Conservation (phyloP, 1,140 invertebrate genomes). For the Potamilus streckersoni region DNA sequence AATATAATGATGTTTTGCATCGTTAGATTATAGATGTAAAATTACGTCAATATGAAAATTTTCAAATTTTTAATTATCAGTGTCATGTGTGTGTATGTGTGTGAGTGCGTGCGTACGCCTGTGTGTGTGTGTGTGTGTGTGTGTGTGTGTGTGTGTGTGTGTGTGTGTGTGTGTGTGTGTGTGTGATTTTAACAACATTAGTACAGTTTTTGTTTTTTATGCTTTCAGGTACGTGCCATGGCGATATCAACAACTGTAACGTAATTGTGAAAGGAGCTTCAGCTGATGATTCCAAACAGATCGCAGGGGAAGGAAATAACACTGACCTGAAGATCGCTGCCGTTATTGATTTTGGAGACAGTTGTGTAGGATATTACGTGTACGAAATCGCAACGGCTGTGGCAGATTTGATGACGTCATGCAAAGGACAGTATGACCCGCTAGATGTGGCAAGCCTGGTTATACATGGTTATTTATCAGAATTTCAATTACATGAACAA, state of each 20-base stretch:
- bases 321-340: conserved; percentile 1
- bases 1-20: too few species aligned
- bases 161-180: too few species aligned
- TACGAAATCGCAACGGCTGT: conserved; percentile 19
- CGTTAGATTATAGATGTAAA: too few species aligned
- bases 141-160: too few species aligned
- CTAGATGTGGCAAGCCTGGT: conserved; percentile 6
- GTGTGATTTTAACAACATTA: too few species aligned
- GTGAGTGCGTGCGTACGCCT: too few species aligned
- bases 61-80: too few species aligned
- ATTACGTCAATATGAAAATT: too few species aligned
- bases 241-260: conserved; percentile 28
- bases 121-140: too few species aligned
- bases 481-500: conserved; percentile 6
- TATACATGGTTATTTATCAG: not conserved
- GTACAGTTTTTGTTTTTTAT: too few species aligned
- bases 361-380: conserved; percentile 14
- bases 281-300: not conserved
- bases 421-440: not conserved
- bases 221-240: not conserved
- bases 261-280: not conserved
- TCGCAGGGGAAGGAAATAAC: not conserved
- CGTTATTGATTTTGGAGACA: conserved; percentile 25
- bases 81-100: too few species aligned
- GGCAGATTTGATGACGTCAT: conserved; percentile 20